Conservation (phyloP, 2,888 invertebrate genomes). For the Xestoiulus laeticollis region DNA sequence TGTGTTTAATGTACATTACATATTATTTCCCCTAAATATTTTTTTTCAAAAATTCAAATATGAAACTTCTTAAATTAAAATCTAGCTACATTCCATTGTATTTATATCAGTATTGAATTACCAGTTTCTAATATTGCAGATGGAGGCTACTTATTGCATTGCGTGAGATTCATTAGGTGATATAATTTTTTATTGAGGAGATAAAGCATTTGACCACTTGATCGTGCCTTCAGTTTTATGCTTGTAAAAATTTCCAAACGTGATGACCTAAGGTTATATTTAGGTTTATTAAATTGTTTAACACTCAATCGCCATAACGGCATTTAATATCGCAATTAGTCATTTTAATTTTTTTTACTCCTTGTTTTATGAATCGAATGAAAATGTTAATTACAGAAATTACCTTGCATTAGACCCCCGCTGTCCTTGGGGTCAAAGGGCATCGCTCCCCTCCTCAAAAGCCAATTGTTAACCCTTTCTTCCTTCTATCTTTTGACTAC, state of each 20-base stretch:
- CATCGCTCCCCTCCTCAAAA: not conserved
- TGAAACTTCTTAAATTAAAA: too few species aligned
- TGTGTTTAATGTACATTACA: too few species aligned
- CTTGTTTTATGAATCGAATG: not conserved
- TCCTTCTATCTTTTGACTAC: not conserved
- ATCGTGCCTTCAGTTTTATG: not conserved
- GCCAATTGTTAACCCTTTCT: not conserved
- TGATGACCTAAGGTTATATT: slow-evolving; percentile 13
- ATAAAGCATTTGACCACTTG: slow-evolving; percentile 19
- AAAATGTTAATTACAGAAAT: not conserved
- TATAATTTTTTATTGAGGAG: not conserved
- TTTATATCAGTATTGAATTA: too few species aligned
- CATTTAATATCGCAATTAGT: slow-evolving; percentile 34
- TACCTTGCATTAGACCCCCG: slow-evolving; percentile 10
- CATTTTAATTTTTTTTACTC: not conserved
- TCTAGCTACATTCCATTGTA: too few species aligned
- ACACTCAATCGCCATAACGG: slow-evolving; percentile 3
- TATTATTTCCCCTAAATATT: too few species aligned
- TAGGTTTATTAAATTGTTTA: not conserved
- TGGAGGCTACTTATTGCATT: not conserved
- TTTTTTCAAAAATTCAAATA: too few species aligned
- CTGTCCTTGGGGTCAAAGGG: not conserved
- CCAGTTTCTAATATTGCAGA: too few species aligned
- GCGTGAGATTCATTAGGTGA: not conserved
- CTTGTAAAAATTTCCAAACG: not conserved